Base-by-base conservation (phyloP, 2,113 vertebrate genomes). In the Zosterops hypoxanthus region DNA sequence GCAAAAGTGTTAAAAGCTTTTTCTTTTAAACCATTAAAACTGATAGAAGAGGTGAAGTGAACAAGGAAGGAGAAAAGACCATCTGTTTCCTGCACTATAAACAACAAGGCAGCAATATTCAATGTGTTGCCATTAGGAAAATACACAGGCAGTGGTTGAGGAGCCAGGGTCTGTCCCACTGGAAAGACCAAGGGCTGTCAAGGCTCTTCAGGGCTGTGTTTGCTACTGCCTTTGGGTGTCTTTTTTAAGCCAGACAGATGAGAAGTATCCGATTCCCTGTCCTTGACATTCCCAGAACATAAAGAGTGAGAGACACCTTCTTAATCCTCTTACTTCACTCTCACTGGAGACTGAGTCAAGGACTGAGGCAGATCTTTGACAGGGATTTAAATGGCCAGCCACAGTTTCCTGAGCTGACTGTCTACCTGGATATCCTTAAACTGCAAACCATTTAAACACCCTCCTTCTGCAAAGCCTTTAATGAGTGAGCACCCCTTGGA, bases 11-110 rank as follows among this genome's bases (percentile, higher is more conserved):
- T 92, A 76, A 86, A 88, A 92, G 76, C 59, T 69, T 90, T 93
- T 66, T 47, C 73, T 93, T 82, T 93, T 61, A 63, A 83, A 69
- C 44, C 47, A 70, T 89, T 93, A 76, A 61, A 92, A 90, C 15
- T 42, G 68, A 79, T 47, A 82, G 61, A 85, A 89, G 50, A 96
- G 82, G 69, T 86, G 60, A 95, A 81, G 60, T 18, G 78, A 88
- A 69, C 31, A 56, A 80, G 63, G 68, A 77, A 92, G 59, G 46
- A 76, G 59, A 36, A 63, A 75, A 82, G 70, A 50, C 44, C 52
- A 81, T 77, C 61, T 79, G 86, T 63, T 88, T 69, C 42, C 66
- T 61, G 26, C 28, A 39, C 33, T 14, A 39, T 33, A 49, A 84
- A 71, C 53, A 90, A 29, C 11, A 39, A 50, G 50, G 12, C 57